phyloP scores from a whole-genome alignment of 2,113 vertebrate species.

The Periophthalmodon schlosseri region DNA sequence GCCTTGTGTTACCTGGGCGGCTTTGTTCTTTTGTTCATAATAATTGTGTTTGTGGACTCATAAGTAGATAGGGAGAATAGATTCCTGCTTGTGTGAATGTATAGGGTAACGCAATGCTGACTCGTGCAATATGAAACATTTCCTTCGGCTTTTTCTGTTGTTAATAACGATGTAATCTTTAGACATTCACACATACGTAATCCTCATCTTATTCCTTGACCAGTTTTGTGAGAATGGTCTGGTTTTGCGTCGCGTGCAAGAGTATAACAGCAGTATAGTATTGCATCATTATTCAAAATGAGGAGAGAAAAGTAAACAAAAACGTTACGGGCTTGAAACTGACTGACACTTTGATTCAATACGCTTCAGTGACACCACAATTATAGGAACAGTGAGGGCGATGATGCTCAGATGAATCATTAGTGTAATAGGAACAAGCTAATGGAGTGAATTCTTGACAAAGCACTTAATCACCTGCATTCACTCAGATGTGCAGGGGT shows the following conservation, averaged over 20 bases:
- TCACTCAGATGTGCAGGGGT: conserved; percentile 19
- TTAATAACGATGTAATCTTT: conserved; percentile 8
- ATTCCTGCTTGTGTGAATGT: not conserved
- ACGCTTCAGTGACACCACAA: conserved; percentile 50
- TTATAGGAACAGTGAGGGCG: conserved; percentile 61
- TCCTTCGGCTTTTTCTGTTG: too few relatives aligned
- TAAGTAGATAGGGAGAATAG: not conserved
- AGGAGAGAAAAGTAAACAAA: conserved; percentile 1
- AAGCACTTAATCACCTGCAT: conserved; percentile 53
- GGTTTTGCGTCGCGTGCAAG: not conserved
- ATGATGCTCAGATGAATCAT: conserved; percentile 53
- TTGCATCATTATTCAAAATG: not conserved
- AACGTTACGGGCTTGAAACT: conserved; percentile 24
- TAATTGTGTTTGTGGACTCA: not conserved
- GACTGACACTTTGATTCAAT: conserved; percentile 36
- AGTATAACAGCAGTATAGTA: not conserved
- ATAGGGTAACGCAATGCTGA: not conserved
- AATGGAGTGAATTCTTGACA: conserved; percentile 64
- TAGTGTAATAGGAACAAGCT: conserved; percentile 58
- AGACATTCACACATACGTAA: too few relatives aligned
- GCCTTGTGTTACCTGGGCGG: not conserved
- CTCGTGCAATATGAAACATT: not conserved
- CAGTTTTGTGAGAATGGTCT: not conserved
- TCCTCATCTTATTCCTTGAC: too few relatives aligned
- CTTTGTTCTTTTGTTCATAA: not conserved